Percentiles rank a stretch among this genome's conserved stretches.
These are phyloP conservation scores for Halyomorpha halys DNA, from an alignment of 1,140 invertebrate genomes.

Conservation along the genomic window DNA sequence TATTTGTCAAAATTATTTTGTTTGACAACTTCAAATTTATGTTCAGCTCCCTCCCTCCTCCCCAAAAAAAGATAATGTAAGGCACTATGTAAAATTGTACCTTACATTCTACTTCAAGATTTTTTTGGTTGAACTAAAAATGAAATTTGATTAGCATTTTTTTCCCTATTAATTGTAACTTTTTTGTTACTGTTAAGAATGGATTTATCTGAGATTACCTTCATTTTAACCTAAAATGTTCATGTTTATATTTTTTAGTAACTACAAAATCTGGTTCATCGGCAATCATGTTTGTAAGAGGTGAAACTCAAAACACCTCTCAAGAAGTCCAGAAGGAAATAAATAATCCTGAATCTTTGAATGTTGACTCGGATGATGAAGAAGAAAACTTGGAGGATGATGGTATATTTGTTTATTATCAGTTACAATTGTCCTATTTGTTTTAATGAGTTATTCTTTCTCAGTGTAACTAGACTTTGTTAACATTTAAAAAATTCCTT, in stretches of 20 bases:
- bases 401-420: conserved; percentile 34
- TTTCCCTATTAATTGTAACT: too few relatives aligned
- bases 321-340: conserved; percentile 52
- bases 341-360: conserved; percentile 92
- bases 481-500: too few relatives aligned
- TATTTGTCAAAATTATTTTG: too few relatives aligned
- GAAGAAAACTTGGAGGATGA: conserved; percentile 52
- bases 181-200: background rate
- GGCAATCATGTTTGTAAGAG: conserved; percentile 59
- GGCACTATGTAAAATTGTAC: too few relatives aligned
- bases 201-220: background rate
- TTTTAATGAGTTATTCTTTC: background rate
- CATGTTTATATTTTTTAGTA: background rate
- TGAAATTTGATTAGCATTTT: too few relatives aligned
- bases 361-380: conserved; percentile 73
- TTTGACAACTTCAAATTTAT: too few relatives aligned
- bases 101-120: too few relatives aligned
- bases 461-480: background rate
- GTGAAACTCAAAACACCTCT: conserved; percentile 67
- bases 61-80: too few relatives aligned
- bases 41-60: too few relatives aligned
- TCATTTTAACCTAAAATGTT: background rate
- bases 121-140: too few relatives aligned
- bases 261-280: conserved; percentile 15
- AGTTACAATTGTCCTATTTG: background rate